phyloP scores from a whole-genome alignment of 2,888 invertebrate genomes.

The Drosophila niveifrons region DNA sequence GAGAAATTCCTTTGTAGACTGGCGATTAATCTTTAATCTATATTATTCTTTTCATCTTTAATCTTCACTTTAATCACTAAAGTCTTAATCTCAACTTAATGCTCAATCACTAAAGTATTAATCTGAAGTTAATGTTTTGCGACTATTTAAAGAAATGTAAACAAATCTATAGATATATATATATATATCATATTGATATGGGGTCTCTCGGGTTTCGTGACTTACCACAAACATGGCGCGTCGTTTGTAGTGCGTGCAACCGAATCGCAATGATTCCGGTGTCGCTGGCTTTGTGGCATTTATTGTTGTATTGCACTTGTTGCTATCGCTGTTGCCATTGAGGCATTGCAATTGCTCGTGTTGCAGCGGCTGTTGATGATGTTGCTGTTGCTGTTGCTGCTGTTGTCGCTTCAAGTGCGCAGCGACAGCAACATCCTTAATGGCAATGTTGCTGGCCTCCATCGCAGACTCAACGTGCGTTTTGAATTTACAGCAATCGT shows the following conservation, averaged over 20 bases:
- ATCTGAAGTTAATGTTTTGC: too few relatives aligned
- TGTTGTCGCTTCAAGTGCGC: slow-evolving; percentile 55
- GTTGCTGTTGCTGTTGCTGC: slow-evolving; percentile 28
- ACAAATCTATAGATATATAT: not conserved
- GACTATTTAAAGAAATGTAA: not conserved
- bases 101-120: too few relatives aligned
- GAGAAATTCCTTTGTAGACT: too few relatives aligned
- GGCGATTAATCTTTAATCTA: too few relatives aligned
- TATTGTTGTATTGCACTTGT: slow-evolving; percentile 27
- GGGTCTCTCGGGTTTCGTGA: slow-evolving; percentile 42
- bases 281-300: slow-evolving; percentile 52
- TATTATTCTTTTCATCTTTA: too few relatives aligned
- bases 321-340: slow-evolving; percentile 24
- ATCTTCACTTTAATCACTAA: too few relatives aligned
- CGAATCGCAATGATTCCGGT: slow-evolving; percentile 84
- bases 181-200: not conserved
- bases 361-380: slow-evolving; percentile 26
- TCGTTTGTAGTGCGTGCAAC: slow-evolving; percentile 94
- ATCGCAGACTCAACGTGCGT: slow-evolving; percentile 31
- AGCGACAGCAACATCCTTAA: slow-evolving; percentile 49
- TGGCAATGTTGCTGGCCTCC: slow-evolving; percentile 50
- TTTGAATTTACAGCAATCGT: slow-evolving; percentile 24
- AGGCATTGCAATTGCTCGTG: slow-evolving; percentile 50
- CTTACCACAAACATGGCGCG: slow-evolving; percentile 95
- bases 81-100: too few relatives aligned